Evolutionary conservation across 2,113 vertebrate genomes (phyloP), one percentile per base, ranked within the genome.

Genomic region (Ophthalmotilapia sp.): DNA sequence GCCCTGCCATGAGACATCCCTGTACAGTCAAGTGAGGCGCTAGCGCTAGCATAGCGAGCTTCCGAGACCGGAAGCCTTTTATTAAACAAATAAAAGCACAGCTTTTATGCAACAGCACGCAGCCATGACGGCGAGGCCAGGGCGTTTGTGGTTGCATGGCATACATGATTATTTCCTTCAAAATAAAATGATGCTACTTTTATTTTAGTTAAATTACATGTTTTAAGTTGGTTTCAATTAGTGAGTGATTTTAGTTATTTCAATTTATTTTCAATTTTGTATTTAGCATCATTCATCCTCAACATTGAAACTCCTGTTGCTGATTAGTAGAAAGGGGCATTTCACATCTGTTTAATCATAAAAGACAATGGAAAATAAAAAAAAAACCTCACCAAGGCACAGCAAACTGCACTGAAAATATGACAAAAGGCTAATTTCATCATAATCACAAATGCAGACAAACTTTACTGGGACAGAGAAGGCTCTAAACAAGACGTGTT

Each of bases 1-100:
- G 75, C 73, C 60, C 89, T 89, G 94, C 94, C 94, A 93, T 94
- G 93, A 94, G 93, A 95, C 97, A 95, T 95, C 94, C 85, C 92
- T 73, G 89, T 90, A 87, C 26, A 51, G 84, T 92, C 84, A 93
- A 90, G 91, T 12, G 5, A 79, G 21, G 23, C 68, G 68, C 14
- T 47, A 13, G 31, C 17, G 65, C 12, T 38, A 84, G 80, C 26
- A 4, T 3, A 23, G 53, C 62, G 2, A 38, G 31, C 60, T 14
- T 53, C 3, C 9, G 1, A 38, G 0, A 53, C 87, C 85, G 92
- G 90, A 93, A 90, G 58, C 12, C 2, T 4, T 1, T 14, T 11
- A 3, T 4, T 92, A 82, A 85, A 94, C 68, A 82, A 94, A 89
- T 94, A 95, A 95, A 88, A 90, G 84, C 70, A 38, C 7, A 14